Conservation (phyloP, 2,888 invertebrate species). For the Cotesia congregata region DNA sequence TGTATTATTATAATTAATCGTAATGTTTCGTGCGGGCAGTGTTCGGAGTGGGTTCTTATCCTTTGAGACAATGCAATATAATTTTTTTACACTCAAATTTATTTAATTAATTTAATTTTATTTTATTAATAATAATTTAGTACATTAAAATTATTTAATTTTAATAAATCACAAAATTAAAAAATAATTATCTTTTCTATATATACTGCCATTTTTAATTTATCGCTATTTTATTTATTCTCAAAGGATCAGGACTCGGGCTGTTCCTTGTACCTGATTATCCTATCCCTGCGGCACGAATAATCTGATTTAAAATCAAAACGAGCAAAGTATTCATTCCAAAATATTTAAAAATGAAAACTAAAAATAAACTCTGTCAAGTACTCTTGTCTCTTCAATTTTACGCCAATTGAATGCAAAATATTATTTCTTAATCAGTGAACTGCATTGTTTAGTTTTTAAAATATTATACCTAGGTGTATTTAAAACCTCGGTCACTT, state of each 20-base stretch:
- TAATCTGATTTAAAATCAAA: conserved; percentile 22
- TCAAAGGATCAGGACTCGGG: conserved; percentile 61
- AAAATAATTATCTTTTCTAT: neutral
- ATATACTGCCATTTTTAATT: neutral
- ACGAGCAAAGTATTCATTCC: neutral
- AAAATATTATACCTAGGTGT: conserved; percentile 15
- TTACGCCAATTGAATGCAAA: conserved; percentile 56
- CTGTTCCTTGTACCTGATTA: conserved; percentile 63
- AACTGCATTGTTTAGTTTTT: conserved; percentile 36
- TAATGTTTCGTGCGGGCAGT: conserved; percentile 64
- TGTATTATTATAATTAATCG: conserved; percentile 64
- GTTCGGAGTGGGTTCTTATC: conserved; percentile 60
- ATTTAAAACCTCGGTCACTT: conserved; percentile 17
- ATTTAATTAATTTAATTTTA: neutral
- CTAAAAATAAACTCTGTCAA: conserved; percentile 18
- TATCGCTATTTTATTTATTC: conserved; percentile 33
- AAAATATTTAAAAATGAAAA: conserved; percentile 5
- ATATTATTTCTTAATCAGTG: conserved; percentile 53
- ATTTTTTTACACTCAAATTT: neutral
- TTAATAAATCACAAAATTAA: neutral
- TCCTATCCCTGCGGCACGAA: conserved; percentile 47
- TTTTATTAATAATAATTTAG: neutral
- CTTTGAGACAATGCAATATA: conserved; percentile 48
- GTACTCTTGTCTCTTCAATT: conserved; percentile 28
- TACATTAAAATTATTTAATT: neutral